phyloP scores from a whole-genome alignment of 2,113 vertebrate species.

The Chaetodon trifascialis region DNA sequence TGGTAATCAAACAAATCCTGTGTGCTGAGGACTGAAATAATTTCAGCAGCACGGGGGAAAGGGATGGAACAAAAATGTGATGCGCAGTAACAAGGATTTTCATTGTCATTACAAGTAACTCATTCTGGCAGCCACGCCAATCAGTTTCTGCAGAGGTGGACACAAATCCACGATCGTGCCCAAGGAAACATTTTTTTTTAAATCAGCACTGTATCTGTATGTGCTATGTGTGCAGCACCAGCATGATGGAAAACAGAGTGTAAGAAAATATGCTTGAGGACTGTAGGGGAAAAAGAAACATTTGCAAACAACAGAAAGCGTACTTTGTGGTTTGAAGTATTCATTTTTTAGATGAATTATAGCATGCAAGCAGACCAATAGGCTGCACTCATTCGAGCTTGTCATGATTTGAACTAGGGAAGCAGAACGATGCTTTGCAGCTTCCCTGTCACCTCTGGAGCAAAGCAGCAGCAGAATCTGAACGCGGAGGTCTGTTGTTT shows the following conservation, averaged over 20 bases:
- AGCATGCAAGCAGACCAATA: background rate
- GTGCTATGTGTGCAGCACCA: background rate
- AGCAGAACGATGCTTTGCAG: background rate
- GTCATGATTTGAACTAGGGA: background rate
- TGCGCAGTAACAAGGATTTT: slow-evolving; percentile 24
- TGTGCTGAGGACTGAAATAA: slow-evolving; percentile 32
- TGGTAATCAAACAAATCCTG: slow-evolving; percentile 35
- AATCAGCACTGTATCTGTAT: background rate
- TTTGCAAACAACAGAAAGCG: slow-evolving; percentile 13
- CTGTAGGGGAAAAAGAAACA: background rate
- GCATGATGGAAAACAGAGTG: slow-evolving; percentile 20
- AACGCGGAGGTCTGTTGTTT: background rate
- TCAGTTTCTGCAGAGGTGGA: slow-evolving; percentile 48
- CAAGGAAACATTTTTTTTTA: slow-evolving; percentile 18
- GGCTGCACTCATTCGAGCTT: background rate
- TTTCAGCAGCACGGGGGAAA: background rate
- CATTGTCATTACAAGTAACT: slow-evolving; percentile 46
- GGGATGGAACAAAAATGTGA: slow-evolving; percentile 14
- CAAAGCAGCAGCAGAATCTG: background rate
- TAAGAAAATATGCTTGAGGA: background rate
- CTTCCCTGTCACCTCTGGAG: background rate
- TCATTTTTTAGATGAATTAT: background rate
- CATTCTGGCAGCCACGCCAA: slow-evolving; percentile 6
- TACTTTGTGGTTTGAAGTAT: slow-evolving; percentile 1
- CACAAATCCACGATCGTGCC: slow-evolving; percentile 25